Base-by-base conservation (phyloP, 2,888 invertebrate genomes). In the Tolmerus cingulatus region DNA sequence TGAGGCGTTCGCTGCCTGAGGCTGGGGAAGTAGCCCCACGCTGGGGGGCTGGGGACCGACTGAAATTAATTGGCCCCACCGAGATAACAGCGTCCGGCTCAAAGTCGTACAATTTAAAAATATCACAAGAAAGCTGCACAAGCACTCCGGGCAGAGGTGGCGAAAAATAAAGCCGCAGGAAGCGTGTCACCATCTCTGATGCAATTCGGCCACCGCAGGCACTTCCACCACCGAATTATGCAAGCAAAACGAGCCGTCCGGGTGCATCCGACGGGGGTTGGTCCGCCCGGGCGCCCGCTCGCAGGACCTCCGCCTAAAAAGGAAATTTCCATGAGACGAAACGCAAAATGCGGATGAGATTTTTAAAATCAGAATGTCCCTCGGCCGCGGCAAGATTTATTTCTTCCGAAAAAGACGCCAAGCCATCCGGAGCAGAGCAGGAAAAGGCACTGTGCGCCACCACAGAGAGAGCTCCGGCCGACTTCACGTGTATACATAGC, bases 401-500 rank as follows among this genome's bases (percentile, higher is more conserved):
- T 66, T 66, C 66, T 66, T 66, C 19, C 23, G 19, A 66, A 66
- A 40, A 66, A 66, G 66, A 66, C 66, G 66, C 66, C 66, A 76
- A 76, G 34, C 76, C 76, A 66, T 66, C 66, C 66, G 66, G 66
- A 66, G 19, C 66, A 82, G 66, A 82, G 57, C 37, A 82, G 66
- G 66, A 84, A 84, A 40, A 84, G 82, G 82, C 82, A 66, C 82
- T 57, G 74, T 85, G 85, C 85, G 85, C 85, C 74, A 85, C 85
- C 85, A 85, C 85, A 85, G 34, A 85, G 46, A 85, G 74, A 84
- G 81, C 51, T 74, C 85, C 74, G 46, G 34, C n/a, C 85, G 74
- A 86, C 46, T 86, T 86, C 86, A 86, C 86, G 76, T 86, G 76
- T 86, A 86, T 77, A 86, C 86, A 86, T 55, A 86, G 37, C 78